Evolutionary conservation across 2,797 vertebrate genomes (phyloP).

Genomic region (Leuciscus waleckii): DNA sequence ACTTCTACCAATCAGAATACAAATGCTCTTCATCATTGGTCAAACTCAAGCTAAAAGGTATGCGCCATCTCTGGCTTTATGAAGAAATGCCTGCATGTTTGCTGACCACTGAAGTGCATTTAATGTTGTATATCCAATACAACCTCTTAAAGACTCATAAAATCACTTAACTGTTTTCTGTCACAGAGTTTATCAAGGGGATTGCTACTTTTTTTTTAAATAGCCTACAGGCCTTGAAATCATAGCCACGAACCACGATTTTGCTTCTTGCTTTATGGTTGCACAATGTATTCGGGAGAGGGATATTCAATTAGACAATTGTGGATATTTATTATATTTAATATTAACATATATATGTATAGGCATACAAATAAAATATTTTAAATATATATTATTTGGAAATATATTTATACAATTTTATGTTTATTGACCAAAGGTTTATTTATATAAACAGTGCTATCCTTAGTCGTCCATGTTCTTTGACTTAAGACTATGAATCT

Average conservation of each 20-base stretch:
- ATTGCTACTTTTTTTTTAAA: background rate
- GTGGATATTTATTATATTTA: no score
- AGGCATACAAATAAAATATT: background rate
- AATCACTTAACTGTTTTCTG: background rate
- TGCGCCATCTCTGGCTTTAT: background rate
- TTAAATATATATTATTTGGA: background rate
- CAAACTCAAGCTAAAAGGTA: constrained; percentile 10
- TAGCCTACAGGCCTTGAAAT: background rate
- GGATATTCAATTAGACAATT: background rate
- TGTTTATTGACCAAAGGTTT: background rate
- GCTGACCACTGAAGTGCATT: background rate
- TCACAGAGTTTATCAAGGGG: background rate
- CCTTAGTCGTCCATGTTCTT: background rate
- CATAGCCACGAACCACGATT: background rate
- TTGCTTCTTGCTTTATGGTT: background rate
- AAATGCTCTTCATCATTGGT: constrained; percentile 22
- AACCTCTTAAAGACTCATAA: background rate
- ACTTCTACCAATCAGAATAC: constrained; percentile 26
- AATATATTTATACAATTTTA: background rate
- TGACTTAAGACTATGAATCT: no score
- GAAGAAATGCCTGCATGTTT: background rate
- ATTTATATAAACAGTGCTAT: background rate
- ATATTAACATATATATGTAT: no score
- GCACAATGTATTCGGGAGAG: background rate
- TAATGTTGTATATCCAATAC: background rate